These are phyloP conservation scores for Pelochelys cantorii DNA, from an alignment of 2,797 vertebrate species.

Conservation along the genomic window DNA sequence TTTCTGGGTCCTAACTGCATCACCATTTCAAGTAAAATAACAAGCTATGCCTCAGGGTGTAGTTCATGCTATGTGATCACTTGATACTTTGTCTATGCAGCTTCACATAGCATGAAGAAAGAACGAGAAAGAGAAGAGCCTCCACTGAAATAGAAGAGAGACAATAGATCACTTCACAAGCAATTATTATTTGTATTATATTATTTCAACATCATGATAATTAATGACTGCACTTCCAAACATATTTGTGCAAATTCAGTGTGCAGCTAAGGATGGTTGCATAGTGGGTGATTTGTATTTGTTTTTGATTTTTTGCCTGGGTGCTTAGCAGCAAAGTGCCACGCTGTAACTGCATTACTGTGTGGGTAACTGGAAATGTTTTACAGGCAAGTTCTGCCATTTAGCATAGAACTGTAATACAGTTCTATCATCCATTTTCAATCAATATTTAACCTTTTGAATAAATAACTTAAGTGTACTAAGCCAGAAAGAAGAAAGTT, in stretches of 20 bases:
- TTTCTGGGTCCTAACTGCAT: slow-evolving; percentile 72
- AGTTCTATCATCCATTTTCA: slow-evolving; percentile 68
- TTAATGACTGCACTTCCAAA: slow-evolving; percentile 64
- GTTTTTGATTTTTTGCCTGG: slow-evolving; percentile 42
- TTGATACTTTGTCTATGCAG: slow-evolving; percentile 67
- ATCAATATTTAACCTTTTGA: slow-evolving; percentile 75
- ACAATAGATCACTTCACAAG: slow-evolving; percentile 43
- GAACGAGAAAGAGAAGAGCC: slow-evolving; percentile 56
- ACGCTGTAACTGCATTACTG: slow-evolving; percentile 66
- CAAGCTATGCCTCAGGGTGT: slow-evolving; percentile 67
- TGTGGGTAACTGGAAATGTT: slow-evolving; percentile 57
- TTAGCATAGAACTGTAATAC: slow-evolving; percentile 65
- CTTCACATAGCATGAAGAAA: slow-evolving; percentile 39
- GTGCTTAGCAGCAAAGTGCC: slow-evolving; percentile 60
- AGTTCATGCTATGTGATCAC: slow-evolving; percentile 73
- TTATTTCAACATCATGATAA: slow-evolving; percentile 71
- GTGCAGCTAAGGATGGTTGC: slow-evolving; percentile 38
- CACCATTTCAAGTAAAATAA: slow-evolving; percentile 75
- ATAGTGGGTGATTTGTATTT: slow-evolving; percentile 60
- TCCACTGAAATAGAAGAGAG: slow-evolving; percentile 44
- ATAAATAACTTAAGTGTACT: slow-evolving; percentile 68
- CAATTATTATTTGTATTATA: slow-evolving; percentile 71
- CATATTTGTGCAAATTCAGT: slow-evolving; percentile 39
- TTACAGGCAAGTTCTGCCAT: slow-evolving; percentile 69
- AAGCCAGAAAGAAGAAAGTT: slow-evolving; percentile 70